Evolutionary conservation across 2,113 vertebrate genomes (phyloP).

Genomic region (Micronycteris hirsuta): DNA sequence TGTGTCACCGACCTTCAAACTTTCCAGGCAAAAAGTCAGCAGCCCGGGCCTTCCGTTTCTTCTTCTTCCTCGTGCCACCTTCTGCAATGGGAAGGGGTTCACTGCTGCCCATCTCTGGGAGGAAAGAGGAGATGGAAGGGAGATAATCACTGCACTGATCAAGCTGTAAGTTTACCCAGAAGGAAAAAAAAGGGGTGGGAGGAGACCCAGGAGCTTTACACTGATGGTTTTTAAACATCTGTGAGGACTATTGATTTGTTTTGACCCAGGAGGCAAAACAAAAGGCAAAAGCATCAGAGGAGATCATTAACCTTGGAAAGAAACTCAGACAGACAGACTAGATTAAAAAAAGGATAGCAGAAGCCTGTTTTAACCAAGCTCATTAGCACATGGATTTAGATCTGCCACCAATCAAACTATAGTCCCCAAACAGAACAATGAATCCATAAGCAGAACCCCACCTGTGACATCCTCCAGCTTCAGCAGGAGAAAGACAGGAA

Average conservation of each 20-base stretch:
- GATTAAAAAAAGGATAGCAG: conserved; percentile 63
- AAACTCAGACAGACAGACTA: conserved; percentile 49
- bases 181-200: background rate
- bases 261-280: conserved; percentile 68
- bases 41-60: conserved; percentile 88
- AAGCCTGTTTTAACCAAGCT: conserved; percentile 50
- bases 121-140: conserved; percentile 42
- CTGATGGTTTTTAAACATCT: conserved; percentile 61
- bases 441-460: background rate
- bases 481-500: background rate
- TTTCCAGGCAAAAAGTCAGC: conserved; percentile 87
- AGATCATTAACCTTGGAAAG: conserved; percentile 68
- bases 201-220: conserved; percentile 6
- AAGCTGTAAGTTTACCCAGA: background rate
- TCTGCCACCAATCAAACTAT: conserved; percentile 1
- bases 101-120: conserved; percentile 88
- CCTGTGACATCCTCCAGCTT: background rate
- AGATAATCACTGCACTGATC: background rate
- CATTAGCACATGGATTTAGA: conserved; percentile 60
- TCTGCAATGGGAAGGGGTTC: conserved; percentile 89
- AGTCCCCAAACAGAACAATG: conserved; percentile 9
- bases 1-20: conserved; percentile 88
- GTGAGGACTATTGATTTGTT: conserved; percentile 63
- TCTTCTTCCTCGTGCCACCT: conserved; percentile 89
- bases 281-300: conserved; percentile 67